phyloP scores from a whole-genome alignment of 2,888 invertebrate species.

The Eretmocerus hayati region DNA sequence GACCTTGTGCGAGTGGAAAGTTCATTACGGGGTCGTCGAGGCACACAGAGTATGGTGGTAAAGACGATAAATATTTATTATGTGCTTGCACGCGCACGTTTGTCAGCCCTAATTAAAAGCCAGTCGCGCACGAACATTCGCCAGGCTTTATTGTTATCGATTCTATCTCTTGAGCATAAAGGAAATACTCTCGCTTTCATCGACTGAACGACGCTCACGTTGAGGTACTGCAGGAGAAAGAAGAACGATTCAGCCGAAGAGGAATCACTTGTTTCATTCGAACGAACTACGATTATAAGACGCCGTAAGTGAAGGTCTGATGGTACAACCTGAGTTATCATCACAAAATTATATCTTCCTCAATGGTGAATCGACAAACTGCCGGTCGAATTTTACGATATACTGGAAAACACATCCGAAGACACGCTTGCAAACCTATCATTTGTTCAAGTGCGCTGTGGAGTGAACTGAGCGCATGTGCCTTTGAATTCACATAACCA shows the following conservation, averaged over 20 bases:
- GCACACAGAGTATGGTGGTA: not conserved
- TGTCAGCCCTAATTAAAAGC: not conserved
- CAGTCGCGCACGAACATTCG: slow-evolving; percentile 1
- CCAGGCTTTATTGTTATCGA: slow-evolving; percentile 1
- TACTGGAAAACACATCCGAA: no score
- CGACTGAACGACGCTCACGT: no score
- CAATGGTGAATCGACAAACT: no score
- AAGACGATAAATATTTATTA: not conserved
- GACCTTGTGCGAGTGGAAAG: not conserved
- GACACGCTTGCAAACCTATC: no score
- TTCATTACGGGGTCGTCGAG: not conserved
- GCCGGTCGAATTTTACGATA: no score
- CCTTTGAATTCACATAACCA: no score
- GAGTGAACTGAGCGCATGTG: no score
- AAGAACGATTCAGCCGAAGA: no score
- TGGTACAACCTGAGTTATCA: no score
- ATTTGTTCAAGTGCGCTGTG: no score
- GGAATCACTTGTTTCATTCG: not conserved
- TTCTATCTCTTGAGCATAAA: not conserved
- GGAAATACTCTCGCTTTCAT: not conserved
- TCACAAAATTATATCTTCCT: no score
- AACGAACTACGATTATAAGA: not conserved
- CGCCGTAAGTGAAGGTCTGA: no score
- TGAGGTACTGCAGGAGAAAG: not conserved
- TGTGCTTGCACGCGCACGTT: not conserved